These are phyloP conservation scores for Hippocampus abdominalis DNA, from an alignment of 2,113 vertebrate genomes.

Conservation along the genomic window DNA sequence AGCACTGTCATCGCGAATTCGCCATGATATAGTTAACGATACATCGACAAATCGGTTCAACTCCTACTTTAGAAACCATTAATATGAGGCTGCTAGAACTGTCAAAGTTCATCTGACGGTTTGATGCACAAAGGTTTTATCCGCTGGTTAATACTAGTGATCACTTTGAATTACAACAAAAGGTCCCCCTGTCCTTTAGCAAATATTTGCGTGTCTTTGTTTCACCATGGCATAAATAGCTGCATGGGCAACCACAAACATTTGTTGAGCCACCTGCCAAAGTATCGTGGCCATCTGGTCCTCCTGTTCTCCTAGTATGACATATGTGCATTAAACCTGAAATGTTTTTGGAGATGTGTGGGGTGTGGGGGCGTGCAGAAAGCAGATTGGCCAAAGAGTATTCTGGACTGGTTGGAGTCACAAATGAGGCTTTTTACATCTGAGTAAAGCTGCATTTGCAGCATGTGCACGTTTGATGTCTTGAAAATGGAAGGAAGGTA, in stretches of 20 bases:
- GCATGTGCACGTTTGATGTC: constrained; percentile 50
- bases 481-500: constrained; percentile 30
- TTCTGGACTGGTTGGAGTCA: constrained; percentile 54
- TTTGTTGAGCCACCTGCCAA: constrained; percentile 76
- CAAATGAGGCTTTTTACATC: constrained; percentile 54
- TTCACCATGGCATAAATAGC: constrained; percentile 76
- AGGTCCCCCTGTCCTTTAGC: constrained; percentile 60
- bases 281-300: constrained; percentile 73
- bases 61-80: neutral
- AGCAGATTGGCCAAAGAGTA: constrained; percentile 34
- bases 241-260: constrained; percentile 70
- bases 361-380: constrained; percentile 12
- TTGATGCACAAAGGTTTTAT: constrained; percentile 47
- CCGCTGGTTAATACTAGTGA: constrained; percentile 63
- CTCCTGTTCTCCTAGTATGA: constrained; percentile 67
- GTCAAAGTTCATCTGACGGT: constrained; percentile 37
- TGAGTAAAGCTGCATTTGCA: constrained; percentile 54
- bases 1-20: no score
- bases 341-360: constrained; percentile 59
- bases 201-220: constrained; percentile 74
- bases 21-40: no score
- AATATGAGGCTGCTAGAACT: neutral
- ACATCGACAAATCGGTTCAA: no score
- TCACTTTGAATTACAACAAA: constrained; percentile 65
- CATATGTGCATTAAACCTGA: constrained; percentile 73